Percentiles rank a stretch among this genome's conserved stretches.
These are phyloP conservation scores for Zele albiditarsus DNA, from an alignment of 2,888 invertebrate genomes.

Conservation along the genomic window DNA sequence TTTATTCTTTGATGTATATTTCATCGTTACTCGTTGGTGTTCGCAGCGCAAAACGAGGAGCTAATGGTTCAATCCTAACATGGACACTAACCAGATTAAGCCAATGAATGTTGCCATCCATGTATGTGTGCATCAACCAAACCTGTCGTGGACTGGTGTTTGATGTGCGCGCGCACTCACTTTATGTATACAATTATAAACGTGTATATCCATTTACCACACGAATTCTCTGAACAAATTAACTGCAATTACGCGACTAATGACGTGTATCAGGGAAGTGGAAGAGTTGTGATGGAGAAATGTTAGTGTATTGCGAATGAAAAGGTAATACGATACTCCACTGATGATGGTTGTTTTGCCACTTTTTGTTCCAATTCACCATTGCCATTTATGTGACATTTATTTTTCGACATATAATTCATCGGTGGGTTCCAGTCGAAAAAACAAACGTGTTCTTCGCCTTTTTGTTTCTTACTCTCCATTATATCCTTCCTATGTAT, in stretches of 20 bases:
- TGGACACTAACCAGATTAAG: constrained; percentile 67
- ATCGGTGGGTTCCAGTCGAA: neutral
- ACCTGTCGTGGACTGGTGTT: neutral
- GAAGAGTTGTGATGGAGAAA: constrained; percentile 30
- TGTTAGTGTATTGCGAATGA: constrained; percentile 11
- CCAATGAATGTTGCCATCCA: constrained; percentile 33
- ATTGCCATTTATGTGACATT: constrained; percentile 26
- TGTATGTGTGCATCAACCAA: neutral
- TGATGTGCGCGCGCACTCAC: no score
- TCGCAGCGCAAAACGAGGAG: constrained; percentile 20
- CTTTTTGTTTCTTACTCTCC: neutral
- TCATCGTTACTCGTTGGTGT: neutral
- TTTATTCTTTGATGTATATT: neutral
- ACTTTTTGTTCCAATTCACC: constrained; percentile 28
- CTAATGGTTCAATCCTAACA: constrained; percentile 66
- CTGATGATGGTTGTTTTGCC: constrained; percentile 34
- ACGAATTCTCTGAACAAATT: constrained; percentile 63
- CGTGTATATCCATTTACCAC: constrained; percentile 46
- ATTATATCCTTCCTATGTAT: neutral
- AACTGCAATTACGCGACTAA: constrained; percentile 65
- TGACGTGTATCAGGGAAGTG: constrained; percentile 44
- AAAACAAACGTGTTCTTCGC: constrained; percentile 14
- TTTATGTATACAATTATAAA: neutral
- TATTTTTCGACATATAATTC: constrained; percentile 30
- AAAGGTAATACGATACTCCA: constrained; percentile 31